Evolutionary conservation across 2,113 vertebrate genomes (phyloP), one percentile per base, ranked within the genome.

Genomic region (Antigone vipio): DNA sequence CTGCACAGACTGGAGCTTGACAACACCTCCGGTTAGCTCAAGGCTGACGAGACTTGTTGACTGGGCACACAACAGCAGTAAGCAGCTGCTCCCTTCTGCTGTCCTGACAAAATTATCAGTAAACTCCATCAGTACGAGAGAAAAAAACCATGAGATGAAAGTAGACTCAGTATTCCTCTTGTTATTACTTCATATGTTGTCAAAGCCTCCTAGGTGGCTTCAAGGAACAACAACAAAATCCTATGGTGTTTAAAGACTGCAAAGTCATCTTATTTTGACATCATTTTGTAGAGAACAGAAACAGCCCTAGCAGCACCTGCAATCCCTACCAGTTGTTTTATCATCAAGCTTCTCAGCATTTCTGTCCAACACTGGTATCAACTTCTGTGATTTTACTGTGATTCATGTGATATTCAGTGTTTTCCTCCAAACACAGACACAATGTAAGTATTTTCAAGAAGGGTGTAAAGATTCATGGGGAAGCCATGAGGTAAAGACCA

Each of bases 241-340:
- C 11, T 49, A 1, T 1, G 0, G 26, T 56, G 5, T 27, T 75
- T 85, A 45, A 44, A 69, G n/a, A 42, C 30, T 85, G 14, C 4
- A 42, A 84, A 62, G 15, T 42, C 45, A 52, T 50, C 5, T 59
- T 64, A 18, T 80, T 69, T 49, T 59, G 26, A 26, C 11, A 47
- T 29, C 0, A 14, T 49, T 87, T 78, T 64, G 77, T 85, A 72
- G 40, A 73, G 17, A 92, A 34, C 35, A 86, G 26, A 29, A 78
- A 30, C 44, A 94, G 27, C 15, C n/a, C 32, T 12, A 68, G 30
- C n/a, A 35, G 16, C 9, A 56, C 6, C 47, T 60, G 19, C 44
- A 52, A n/a, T 32, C 29, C 21, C 7, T 53, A 66, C 7, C 15
- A 32, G 14, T 14, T 0, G 0, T 50, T 79, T 56, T 64, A 16